Evolutionary conservation across 1,140 invertebrate genomes (phyloP), one percentile per base, ranked within the genome.

Genomic region (Cardiocondyla obscurior): DNA sequence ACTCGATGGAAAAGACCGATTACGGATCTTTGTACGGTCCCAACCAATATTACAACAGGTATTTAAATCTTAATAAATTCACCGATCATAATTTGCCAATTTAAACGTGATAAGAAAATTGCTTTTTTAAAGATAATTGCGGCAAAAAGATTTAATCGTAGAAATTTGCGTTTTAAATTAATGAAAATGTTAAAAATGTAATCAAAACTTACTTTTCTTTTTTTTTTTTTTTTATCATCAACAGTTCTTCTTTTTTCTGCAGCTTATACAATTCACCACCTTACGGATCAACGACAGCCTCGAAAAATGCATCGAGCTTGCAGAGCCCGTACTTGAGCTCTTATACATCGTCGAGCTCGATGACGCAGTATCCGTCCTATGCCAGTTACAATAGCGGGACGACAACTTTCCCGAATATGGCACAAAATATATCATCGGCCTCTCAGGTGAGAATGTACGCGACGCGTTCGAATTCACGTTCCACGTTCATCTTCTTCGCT

Each of bases 1-100:
- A 94, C 72, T 92, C 93, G 25, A 93, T 94, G 89, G 93, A 94
- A 70, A 94, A 94, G 82, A 60, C 92, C 5, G 93, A 93, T 84
- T 94, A 94, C 70, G 90, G 92, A 70, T 85, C 92, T 30, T 73
- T 94, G 30, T 94, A 94, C 76, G 90, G 90, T 83, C 90, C 96
- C 76, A 96, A 96, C 94, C 95, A 96, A 90, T 96, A 96, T 94
- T 96, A 96, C 85, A 96, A 96, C 93, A 96, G 96, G 96, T 96
- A 93, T 49, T 57, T 51, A 76, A 46, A 67, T 8, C n/a, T n/a
- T n/a, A n/a, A 64, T 58, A 44, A 69, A 76, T 42, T 70, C 12
- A 25, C 12, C 5, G 22, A 3, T 36, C 12, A 16, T 7, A 53
- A 0, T 55, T 7, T 1, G 12, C 0, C 1, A 12, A 53, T n/a